phyloP scores from a whole-genome alignment of 2,113 vertebrate species.

The Callospermophilus lateralis region DNA sequence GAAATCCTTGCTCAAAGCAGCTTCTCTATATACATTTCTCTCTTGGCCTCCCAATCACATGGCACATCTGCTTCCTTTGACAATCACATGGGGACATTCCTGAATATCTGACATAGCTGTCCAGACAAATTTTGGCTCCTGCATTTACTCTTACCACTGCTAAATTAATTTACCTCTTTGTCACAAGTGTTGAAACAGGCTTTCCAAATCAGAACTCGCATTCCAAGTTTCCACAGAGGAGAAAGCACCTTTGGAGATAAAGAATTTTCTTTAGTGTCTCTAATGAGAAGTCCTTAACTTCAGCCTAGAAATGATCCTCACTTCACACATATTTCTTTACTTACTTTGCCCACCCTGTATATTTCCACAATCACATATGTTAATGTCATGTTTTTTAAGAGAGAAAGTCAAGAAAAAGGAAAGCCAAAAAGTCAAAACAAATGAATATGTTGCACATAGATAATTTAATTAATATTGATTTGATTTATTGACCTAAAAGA shows the following conservation, averaged over 20 bases:
- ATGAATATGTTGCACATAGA: neutral
- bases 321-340: neutral
- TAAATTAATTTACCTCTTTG: neutral
- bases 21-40: neutral
- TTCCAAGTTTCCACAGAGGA: neutral
- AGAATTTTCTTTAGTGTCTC: neutral
- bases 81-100: neutral
- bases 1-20: no score
- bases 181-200: neutral
- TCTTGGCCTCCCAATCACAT: neutral
- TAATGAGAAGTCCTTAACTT: neutral
- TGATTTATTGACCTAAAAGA: neutral
- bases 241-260: neutral
- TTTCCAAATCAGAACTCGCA: neutral
- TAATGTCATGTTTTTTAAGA: neutral
- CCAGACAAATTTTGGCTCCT: neutral
- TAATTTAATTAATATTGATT: neutral
- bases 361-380: neutral
- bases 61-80: neutral
- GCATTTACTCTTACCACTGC: accelerated
- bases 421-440: neutral
- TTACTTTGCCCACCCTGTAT: neutral
- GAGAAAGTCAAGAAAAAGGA: neutral
- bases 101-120: no score
- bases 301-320: neutral